These are phyloP conservation scores for Eleutherodactylus coqui DNA, from an alignment of 2,797 vertebrate species.

Conservation along the genomic window DNA sequence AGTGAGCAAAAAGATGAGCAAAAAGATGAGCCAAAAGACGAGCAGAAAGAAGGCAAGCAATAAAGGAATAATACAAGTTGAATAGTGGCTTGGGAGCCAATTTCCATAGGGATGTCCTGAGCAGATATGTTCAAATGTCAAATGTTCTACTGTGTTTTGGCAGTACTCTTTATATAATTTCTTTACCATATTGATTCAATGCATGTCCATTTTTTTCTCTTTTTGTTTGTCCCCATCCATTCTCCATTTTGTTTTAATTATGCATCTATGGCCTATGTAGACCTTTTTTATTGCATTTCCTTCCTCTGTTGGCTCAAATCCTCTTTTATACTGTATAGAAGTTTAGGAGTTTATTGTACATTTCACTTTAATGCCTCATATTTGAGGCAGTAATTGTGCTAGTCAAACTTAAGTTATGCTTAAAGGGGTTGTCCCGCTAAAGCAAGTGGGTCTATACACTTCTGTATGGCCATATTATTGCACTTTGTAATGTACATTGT, in stretches of 20 bases:
- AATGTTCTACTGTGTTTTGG: slow-evolving; percentile 91
- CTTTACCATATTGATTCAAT: slow-evolving; percentile 75
- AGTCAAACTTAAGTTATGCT: not conserved
- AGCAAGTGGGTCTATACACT: too few relatives aligned
- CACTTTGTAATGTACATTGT: too few relatives aligned
- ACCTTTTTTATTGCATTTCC: slow-evolving; percentile 3
- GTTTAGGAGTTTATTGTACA: slow-evolving; percentile 18
- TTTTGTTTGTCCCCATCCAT: not conserved
- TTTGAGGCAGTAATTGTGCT: slow-evolving; percentile 29
- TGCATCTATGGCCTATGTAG: not conserved
- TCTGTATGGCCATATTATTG: too few relatives aligned
- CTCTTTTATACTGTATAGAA: slow-evolving; percentile 21
- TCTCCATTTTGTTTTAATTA: not conserved
- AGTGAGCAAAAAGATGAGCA: slow-evolving; percentile 91
- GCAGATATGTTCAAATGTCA: slow-evolving; percentile 79
- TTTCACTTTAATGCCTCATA: slow-evolving; percentile 38
- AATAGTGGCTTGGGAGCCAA: slow-evolving; percentile 75
- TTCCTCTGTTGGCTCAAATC: not conserved
- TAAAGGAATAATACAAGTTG: slow-evolving; percentile 63
- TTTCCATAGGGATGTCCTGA: slow-evolving; percentile 72
- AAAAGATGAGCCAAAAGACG: slow-evolving; percentile 92
- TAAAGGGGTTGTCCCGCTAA: too few relatives aligned
- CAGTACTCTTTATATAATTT: slow-evolving; percentile 86
- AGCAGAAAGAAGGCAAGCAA: slow-evolving; percentile 88
- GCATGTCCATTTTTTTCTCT: slow-evolving; percentile 19